Conservation (phyloP, 2,113 vertebrate species). For the Galbula dea region DNA sequence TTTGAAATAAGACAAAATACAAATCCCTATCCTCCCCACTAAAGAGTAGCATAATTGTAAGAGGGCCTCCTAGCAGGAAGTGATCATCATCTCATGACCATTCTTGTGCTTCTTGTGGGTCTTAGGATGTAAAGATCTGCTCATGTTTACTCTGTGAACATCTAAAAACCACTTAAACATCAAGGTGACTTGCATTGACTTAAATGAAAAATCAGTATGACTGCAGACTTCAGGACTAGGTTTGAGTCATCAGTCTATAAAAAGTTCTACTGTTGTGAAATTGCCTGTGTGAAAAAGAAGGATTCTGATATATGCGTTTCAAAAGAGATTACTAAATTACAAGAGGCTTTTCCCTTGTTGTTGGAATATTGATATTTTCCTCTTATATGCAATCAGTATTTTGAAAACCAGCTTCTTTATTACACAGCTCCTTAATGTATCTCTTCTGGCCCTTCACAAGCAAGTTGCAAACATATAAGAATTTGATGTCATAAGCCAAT, state of each 20-base stretch:
- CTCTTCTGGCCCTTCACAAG: background rate
- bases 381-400: background rate
- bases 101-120: background rate
- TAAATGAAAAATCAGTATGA: background rate
- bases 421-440: background rate
- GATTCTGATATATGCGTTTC: background rate
- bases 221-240: background rate
- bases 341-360: background rate
- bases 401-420: background rate
- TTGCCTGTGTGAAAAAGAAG: background rate
- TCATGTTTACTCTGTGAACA: background rate
- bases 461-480: background rate
- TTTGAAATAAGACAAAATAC: background rate
- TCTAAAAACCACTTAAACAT: background rate
- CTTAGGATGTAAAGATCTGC: background rate
- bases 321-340: background rate
- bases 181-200: background rate
- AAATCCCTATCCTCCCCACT: background rate
- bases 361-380: background rate
- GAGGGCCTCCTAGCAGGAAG: background rate
- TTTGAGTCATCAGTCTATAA: background rate
- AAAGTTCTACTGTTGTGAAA: background rate
- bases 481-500: background rate
- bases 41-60: background rate
- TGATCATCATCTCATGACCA: background rate